Base-by-base conservation (phyloP, 2,113 vertebrate species). In the Circaetus cinerascens region DNA sequence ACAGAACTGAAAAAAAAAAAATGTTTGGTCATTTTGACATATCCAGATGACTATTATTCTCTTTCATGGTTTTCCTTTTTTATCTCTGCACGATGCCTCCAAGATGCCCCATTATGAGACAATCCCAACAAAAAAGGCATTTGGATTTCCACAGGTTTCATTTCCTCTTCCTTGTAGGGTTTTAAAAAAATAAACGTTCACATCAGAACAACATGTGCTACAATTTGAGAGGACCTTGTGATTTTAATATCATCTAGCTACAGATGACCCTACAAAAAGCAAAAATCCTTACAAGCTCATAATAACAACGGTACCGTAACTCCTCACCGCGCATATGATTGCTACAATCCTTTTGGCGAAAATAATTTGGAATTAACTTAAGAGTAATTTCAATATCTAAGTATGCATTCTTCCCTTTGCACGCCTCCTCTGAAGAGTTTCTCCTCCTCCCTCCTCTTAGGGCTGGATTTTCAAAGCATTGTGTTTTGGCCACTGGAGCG, bases 401-500 rank as follows among this genome's bases (percentile, higher is more conserved):
- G 63, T 36, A 74, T 9, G 45, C 0, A 0, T 32, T 91, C 76
- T 89, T 74, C 20, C 34, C 53, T 27, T 86, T 69, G 63, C 40
- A 69, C 0, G 0, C 36, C 84, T 34, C 55, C 86, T 83, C 66
- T 45, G 64, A 50, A 91, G 68, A 84, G 59, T 26, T 92, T 53
- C 62, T 90, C 57, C 57, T 93, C 48, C 43, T 82, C 57, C 21
- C 19, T 53, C 14, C 15, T 92, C 41, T 41, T 38, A n/a, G n/a
- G 46, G 76, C 10, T 90, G 45, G 40, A 78, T 91, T 92, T 97
- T 97, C 88, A 91, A 97, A 95, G 86, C 68, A 26, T 23, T 89
- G 23, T 84, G 64, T 78, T 85, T 57, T 56, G 51, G 69, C 34
- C 73, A 38, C 64, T 60, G 32, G 79, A 84, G 86, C 21, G 13